phyloP scores from a whole-genome alignment of 2,888 invertebrate genomes.

The Iphiclides podalirius region DNA sequence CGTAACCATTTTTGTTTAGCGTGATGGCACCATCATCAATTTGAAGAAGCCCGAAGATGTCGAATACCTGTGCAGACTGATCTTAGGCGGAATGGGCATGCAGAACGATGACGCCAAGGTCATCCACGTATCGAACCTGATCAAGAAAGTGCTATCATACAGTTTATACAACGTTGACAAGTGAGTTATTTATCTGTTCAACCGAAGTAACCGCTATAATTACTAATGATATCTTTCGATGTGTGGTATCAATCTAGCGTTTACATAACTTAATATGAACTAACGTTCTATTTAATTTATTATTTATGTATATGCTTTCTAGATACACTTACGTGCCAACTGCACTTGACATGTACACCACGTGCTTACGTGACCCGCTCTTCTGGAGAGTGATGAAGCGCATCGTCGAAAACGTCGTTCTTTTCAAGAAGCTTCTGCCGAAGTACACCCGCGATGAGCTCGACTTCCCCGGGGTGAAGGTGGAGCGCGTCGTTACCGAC shows the following conservation, averaged over 20 bases:
- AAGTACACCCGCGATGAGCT: slow-evolving; percentile 82
- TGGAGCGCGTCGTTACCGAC: slow-evolving; percentile 82
- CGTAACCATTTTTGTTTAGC: slow-evolving; percentile 49
- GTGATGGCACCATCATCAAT: slow-evolving; percentile 80
- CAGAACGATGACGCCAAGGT: slow-evolving; percentile 78
- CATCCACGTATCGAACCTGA: slow-evolving; percentile 59
- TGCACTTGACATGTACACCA: slow-evolving; percentile 82
- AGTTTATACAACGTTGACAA: slow-evolving; percentile 61
- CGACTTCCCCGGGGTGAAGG: slow-evolving; percentile 81
- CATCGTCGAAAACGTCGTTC: slow-evolving; percentile 74
- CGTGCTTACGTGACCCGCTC: slow-evolving; percentile 85
- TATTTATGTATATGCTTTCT: too few species aligned
- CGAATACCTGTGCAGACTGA: slow-evolving; percentile 82
- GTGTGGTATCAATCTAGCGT: too few species aligned
- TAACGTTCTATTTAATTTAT: too few species aligned
- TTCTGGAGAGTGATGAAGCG: slow-evolving; percentile 85
- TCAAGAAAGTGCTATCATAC: slow-evolving; percentile 59
- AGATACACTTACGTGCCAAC: slow-evolving; percentile 77
- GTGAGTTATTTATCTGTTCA: slow-evolving; percentile 49
- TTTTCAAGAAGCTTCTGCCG: slow-evolving; percentile 80
- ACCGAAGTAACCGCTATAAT: too few species aligned
- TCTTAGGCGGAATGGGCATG: slow-evolving; percentile 81
- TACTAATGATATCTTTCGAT: background rate
- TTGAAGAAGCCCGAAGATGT: slow-evolving; percentile 83
- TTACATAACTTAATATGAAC: too few species aligned